phyloP scores from a whole-genome alignment of 2,888 invertebrate genomes.

The Ophioninae sp. region DNA sequence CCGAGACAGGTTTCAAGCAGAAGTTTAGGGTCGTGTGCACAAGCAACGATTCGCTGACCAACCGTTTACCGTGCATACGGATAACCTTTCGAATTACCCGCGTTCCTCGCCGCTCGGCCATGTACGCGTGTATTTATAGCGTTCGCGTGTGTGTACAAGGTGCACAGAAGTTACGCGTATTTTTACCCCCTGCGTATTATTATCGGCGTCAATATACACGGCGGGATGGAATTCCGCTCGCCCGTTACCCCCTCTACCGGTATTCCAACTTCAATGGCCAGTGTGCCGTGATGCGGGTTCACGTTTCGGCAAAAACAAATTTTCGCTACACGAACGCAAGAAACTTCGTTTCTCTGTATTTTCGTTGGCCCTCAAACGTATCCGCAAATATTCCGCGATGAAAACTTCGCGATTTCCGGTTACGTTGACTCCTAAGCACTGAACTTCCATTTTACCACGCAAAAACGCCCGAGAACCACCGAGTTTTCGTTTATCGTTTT shows the following conservation, averaged over 20 bases:
- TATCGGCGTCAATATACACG: neutral
- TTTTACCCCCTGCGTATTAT: neutral
- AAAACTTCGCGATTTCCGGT: neutral
- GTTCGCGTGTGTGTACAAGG: neutral
- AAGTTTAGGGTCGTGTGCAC: slow-evolving; percentile 62
- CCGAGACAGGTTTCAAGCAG: slow-evolving; percentile 32
- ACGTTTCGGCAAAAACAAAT: neutral
- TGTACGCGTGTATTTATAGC: slow-evolving; percentile 8
- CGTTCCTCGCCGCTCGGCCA: neutral
- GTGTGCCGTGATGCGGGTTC: neutral
- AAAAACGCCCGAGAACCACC: slow-evolving; percentile 29
- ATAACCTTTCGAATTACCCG: slow-evolving; percentile 45
- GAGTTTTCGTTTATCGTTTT: slow-evolving; percentile 13
- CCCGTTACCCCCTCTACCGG: neutral
- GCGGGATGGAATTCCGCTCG: neutral
- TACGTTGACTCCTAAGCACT: neutral
- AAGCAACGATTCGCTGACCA: slow-evolving; percentile 58
- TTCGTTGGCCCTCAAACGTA: neutral
- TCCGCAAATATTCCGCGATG: neutral
- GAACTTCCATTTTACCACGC: neutral
- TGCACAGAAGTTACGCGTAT: neutral
- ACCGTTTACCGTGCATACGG: slow-evolving; percentile 42
- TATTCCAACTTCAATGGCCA: neutral
- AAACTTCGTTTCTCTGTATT: neutral
- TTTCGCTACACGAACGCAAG: neutral